Base-by-base conservation (phyloP, 1,140 invertebrate genomes). In the Sogatella furcifera region DNA sequence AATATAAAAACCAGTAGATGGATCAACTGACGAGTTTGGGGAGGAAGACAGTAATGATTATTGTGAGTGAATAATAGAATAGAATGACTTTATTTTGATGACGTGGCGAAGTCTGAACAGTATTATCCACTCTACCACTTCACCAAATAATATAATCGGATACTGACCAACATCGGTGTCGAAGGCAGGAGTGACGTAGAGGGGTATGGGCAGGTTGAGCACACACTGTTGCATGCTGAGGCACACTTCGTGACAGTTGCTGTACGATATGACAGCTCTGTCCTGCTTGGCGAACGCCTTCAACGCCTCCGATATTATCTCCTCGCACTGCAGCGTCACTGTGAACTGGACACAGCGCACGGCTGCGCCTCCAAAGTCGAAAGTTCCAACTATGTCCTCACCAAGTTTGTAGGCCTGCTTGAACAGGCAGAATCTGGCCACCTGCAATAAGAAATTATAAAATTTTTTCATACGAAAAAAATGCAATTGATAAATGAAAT, bases 351-450 rank as follows among this genome's bases (percentile, higher is more conserved):
- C 88, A 77, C 95, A 98, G n/a, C 88, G 85, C 2, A 98, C 89
- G 59, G 87, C 89, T 3, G 89, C 88, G 63, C 89, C 85, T 24
- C 84, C 85, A 73, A 98, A 98, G 73, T 98, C 95, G 76, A 98
- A 90, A 15, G 92, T 91, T 4, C 94, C 95, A 59, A 97, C 87
- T 71, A 98, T 95, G 69, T 98, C 95, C 76, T 98, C 95, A 10
- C 95, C 95, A 4, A 98, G 76, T 75, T 94, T 92, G 71, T 94
- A 98, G 0, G 89, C 87, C 65, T 90, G 88, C 76, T 98, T 98
- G 66, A 96, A 95, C 24, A 97, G 72, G 71, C 92, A 95, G 71
- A 98, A 97, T 59, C 89, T 81, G 0, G 91, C 95, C 0, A 98
- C 93, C 34, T 38, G 34, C 8, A 9, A 38, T 10, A 9, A 38